A percentile compares a stretch with the other conserved stretches of the same genome.
Conservation (phyloP, 2,888 invertebrate genomes). For the Aphodius granarius region DNA sequence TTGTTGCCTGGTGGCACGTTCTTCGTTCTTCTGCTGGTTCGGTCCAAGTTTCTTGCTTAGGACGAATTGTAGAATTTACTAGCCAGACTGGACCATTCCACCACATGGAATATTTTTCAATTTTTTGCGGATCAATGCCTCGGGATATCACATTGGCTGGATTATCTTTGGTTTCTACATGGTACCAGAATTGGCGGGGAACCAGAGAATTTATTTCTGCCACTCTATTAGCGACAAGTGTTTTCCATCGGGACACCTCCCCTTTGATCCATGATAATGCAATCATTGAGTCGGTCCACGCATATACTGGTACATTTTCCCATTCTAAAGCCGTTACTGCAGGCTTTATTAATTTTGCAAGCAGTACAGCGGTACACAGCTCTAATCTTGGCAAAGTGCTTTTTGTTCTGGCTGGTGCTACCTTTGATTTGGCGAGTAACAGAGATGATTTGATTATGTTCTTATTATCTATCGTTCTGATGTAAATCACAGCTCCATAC, state of each 20-base stretch:
- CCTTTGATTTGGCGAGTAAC: background rate
- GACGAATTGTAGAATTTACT: background rate
- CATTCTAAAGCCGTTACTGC: background rate
- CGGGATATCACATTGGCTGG: conserved; percentile 29
- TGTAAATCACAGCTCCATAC: conserved; percentile 24
- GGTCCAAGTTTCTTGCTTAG: background rate
- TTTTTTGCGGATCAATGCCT: conserved; percentile 3
- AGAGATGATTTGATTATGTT: background rate
- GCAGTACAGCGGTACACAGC: background rate
- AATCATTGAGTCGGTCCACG: conserved; percentile 36
- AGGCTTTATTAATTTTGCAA: background rate
- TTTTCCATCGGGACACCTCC: conserved; percentile 29
- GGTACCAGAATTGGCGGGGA: conserved; percentile 23
- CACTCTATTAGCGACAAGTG: conserved; percentile 32
- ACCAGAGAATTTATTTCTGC: conserved; percentile 25
- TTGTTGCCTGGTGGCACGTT: background rate
- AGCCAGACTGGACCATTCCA: background rate
- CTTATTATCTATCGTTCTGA: background rate
- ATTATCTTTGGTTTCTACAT: conserved; percentile 27
- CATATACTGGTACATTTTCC: background rate
- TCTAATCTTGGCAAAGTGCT: background rate
- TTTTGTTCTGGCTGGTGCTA: background rate
- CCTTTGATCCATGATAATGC: conserved; percentile 33
- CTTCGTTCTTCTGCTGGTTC: background rate
- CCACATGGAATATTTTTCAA: background rate